Evolutionary conservation across 2,113 vertebrate genomes (phyloP), one percentile per base, ranked within the genome.

Genomic region (Chaetops frenatus): DNA sequence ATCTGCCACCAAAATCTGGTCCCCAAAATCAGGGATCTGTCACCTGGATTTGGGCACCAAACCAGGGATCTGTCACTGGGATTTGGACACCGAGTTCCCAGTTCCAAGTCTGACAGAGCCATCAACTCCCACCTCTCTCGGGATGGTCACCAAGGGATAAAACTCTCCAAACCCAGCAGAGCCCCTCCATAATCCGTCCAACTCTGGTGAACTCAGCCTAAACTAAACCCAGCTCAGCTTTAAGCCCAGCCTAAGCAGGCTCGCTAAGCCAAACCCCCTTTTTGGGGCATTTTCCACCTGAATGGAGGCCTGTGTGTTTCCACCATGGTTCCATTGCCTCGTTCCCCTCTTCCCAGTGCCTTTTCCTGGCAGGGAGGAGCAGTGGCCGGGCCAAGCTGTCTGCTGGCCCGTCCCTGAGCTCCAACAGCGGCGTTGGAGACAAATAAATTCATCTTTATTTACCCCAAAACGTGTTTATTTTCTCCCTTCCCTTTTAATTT

Each of bases 191-290:
- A 19, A 27, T 3, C 13, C 7, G 4, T 1, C 86, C 53, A 42
- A 2, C 45, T 16, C 56, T 0, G 0, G 1, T 1, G 3, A 20
- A 2, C 12, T 31, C 61, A 15, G 15, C 47, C 78, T 15, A 29
- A 78, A 12, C 44, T 5, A 25, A 84, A 23, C 47, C 22, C 1
- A 2, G 42, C 50, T 65, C 58, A 29, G 9, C 65, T 40, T n/a
- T 42, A 57, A 45, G 42, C 16, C 72, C 82, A 47, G 42, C 44
- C 33, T 35, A 5, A 27, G 54, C 8, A 0, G 14, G 33, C 6
- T 6, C 0, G 0, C 36, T 70, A 2, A 60, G 31, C 40, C 5
- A 1, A 36, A 8, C 15, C 54, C 45, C 54, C 45, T 77, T 57
- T 88, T 10, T 28, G 1, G 44, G 48, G 67, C 47, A 8, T 22